These are phyloP conservation scores for Eleginops maclovinus DNA, from an alignment of 2,113 vertebrate genomes.

Conservation along the genomic window DNA sequence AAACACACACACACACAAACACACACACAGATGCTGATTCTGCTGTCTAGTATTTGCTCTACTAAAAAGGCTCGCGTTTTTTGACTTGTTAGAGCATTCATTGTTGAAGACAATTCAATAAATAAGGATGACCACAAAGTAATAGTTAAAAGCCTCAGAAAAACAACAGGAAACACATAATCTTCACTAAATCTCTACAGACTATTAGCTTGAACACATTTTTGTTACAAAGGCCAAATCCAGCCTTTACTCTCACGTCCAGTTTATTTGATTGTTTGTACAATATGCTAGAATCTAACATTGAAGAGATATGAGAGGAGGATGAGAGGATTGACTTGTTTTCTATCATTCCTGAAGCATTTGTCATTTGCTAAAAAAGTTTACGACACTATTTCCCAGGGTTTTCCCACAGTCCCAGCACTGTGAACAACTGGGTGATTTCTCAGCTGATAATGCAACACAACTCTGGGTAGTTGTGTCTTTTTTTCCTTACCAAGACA, in stretches of 20 bases:
- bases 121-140: neutral
- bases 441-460: conserved; percentile 17
- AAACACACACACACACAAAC: conserved; percentile 50
- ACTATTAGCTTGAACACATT: conserved; percentile 1
- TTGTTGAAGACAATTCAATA: conserved; percentile 7
- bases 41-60: conserved; percentile 29
- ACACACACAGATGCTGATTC: conserved; percentile 37
- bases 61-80: neutral
- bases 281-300: neutral
- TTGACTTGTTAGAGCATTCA: neutral
- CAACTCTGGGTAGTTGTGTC: neutral
- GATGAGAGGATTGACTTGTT: neutral
- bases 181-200: conserved; percentile 1
- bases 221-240: neutral
- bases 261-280: neutral
- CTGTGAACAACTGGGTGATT: neutral
- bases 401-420: conserved; percentile 25
- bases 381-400: conserved; percentile 2
- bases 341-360: neutral
- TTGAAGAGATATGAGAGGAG: neutral
- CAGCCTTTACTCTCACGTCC: neutral
- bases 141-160: neutral
- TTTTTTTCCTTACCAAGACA: conserved; percentile 19
- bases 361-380: conserved; percentile 3
- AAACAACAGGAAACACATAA: neutral